These are phyloP conservation scores for Amphipyra tragopoginis DNA, from an alignment of 2,888 invertebrate species.

Conservation along the genomic window DNA sequence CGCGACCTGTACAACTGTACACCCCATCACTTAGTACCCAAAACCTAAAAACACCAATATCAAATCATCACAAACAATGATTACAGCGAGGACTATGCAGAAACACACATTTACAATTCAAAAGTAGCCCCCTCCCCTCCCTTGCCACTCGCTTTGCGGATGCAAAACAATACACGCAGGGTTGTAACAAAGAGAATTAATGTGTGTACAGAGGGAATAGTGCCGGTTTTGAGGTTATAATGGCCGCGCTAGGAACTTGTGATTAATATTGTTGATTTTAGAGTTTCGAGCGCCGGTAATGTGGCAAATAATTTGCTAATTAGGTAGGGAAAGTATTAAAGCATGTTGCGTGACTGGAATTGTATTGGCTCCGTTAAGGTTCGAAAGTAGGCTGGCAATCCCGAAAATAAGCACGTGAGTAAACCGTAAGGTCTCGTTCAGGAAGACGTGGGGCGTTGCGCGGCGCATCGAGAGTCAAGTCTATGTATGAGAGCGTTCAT, in stretches of 20 bases:
- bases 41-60: constrained; percentile 38
- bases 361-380: too few species aligned
- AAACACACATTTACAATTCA: constrained; percentile 62
- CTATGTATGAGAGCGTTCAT: too few species aligned
- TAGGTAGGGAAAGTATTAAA: too few species aligned
- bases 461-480: too few species aligned
- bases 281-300: background rate
- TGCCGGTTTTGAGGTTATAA: constrained; percentile 32
- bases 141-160: constrained; percentile 18
- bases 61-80: constrained; percentile 52
- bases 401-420: too few species aligned
- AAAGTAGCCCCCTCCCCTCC: constrained; percentile 43
- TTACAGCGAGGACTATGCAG: constrained; percentile 50
- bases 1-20: too few species aligned
- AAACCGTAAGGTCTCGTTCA: too few species aligned
- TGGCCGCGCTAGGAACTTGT: background rate
- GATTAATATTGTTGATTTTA: constrained; percentile 12
- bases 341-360: too few species aligned
- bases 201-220: constrained; percentile 21
- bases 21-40: background rate
- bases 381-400: too few species aligned
- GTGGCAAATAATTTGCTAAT: too few species aligned
- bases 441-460: too few species aligned
- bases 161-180: constrained; percentile 55
- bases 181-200: constrained; percentile 47